Evolutionary conservation across 1,140 invertebrate genomes (phyloP), one percentile per base, ranked within the genome.

Genomic region (Apis mellifera): DNA sequence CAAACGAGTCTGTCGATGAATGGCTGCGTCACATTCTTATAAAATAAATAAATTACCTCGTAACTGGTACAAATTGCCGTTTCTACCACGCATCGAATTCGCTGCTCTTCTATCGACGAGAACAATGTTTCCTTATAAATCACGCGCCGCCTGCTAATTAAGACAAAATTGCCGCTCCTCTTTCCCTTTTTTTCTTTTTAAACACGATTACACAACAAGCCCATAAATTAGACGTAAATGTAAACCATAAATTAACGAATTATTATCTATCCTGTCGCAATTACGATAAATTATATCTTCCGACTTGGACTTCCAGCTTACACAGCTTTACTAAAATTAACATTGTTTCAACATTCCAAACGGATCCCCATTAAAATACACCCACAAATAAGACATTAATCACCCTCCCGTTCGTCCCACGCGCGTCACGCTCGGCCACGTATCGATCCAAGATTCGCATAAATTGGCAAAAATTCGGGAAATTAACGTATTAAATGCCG

Each of bases 171-270:
- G 42, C 4, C 32, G 5, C 7, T 13, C 11, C 3, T 12, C 11
- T 9, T 0, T 12, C 5, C 0, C 1, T 5, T 13, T 68, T 48
- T 0, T n/a, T 50, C 1, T 1, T n/a, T 50, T 2, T 0, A 42
- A 68, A 42, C 64, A 2, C 8, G 8, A 11, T 1, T 42, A 19
- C 9, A 17, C 2, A 42, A 42, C 32, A 42, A 42, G 4, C 32
- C 32, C 32, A 42, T 42, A 42, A 42, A 42, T 42, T 42, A 42
- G 32, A 42, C 2, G 7, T 19, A 17, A n/a, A 1, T 32, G 9
- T 32, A 5, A 2, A 1, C 32, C 26, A 11, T 42, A 19, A 42
- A 11, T 21, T 11, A 48, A 68, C 13, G n/a, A 42, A 48, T n/a
- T 42, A n/a, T 65, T 19, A 19, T 8, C n/a, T 7, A 13, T 32